phyloP scores from a whole-genome alignment of 1,140 invertebrate species.

The Euschistus heros region DNA sequence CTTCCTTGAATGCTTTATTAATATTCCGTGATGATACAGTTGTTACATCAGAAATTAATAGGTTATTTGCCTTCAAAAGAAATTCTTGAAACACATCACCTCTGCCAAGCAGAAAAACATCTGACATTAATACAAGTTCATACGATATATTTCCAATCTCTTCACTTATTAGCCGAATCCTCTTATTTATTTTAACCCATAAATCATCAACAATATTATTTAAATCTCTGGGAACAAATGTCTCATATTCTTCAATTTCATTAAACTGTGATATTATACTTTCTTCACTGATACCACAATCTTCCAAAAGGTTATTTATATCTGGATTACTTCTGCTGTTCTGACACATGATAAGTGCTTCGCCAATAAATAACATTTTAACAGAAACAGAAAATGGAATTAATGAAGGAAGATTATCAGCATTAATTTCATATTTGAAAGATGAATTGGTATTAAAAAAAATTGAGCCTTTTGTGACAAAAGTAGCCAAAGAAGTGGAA shows the following conservation, averaged over 20 bases:
- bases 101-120: background rate
- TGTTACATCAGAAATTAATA: background rate
- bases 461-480: background rate
- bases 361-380: constrained; percentile 17
- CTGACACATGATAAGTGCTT: constrained; percentile 16
- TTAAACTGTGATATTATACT: background rate
- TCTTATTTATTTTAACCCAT: constrained; percentile 11
- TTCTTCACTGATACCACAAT: constrained; percentile 6
- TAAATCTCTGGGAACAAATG: constrained; percentile 2
- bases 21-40: background rate
- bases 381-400: constrained; percentile 15
- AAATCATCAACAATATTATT: constrained; percentile 12
- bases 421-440: background rate
- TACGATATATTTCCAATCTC: constrained; percentile 12
- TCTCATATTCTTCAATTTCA: background rate
- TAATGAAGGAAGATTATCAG: constrained; percentile 9
- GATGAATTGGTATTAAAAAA: too few relatives aligned
- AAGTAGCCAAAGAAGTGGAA: too few relatives aligned
- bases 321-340: background rate
- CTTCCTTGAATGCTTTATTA: constrained; percentile 11
- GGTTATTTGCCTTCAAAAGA: background rate
- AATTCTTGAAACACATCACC: constrained; percentile 5
- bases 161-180: background rate
- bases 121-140: constrained; percentile 10
- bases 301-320: background rate